Evolutionary conservation across 2,113 vertebrate genomes (phyloP).

Genomic region (Anoura caudifer): DNA sequence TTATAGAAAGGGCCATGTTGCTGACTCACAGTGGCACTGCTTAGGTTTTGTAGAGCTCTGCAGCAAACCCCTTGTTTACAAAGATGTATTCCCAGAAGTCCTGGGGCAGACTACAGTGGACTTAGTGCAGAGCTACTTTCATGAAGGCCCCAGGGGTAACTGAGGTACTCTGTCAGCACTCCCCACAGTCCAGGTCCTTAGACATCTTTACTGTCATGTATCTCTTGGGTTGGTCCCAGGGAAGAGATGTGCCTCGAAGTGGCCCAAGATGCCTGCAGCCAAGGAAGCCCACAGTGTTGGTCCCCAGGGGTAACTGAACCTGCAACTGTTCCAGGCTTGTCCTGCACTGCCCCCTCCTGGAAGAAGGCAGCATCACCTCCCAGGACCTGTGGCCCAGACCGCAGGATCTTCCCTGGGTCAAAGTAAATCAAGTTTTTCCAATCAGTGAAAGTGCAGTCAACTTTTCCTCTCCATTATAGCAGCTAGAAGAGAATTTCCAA

Average conservation of each 20-base stretch:
- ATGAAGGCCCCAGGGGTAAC: neutral
- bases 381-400: neutral
- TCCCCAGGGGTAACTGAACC: neutral
- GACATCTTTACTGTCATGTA: neutral
- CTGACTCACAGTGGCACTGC: neutral
- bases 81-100: neutral
- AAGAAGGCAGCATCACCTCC: neutral
- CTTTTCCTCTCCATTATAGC: neutral
- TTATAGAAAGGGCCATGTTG: neutral
- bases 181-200: neutral
- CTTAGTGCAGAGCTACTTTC: neutral
- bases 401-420: neutral
- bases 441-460: neutral
- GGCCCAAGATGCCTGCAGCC: neutral
- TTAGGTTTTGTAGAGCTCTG: neutral
- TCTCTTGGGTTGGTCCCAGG: neutral
- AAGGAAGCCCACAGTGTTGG: neutral
- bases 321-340: constrained; percentile 7
- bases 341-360: constrained; percentile 63
- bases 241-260: neutral
- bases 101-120: neutral
- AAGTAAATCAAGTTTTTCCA: neutral
- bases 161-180: neutral
- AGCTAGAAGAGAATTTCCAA: neutral
- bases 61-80: neutral